phyloP scores from a whole-genome alignment of 1,140 invertebrate genomes.

The Sarcophaga bullata region DNA sequence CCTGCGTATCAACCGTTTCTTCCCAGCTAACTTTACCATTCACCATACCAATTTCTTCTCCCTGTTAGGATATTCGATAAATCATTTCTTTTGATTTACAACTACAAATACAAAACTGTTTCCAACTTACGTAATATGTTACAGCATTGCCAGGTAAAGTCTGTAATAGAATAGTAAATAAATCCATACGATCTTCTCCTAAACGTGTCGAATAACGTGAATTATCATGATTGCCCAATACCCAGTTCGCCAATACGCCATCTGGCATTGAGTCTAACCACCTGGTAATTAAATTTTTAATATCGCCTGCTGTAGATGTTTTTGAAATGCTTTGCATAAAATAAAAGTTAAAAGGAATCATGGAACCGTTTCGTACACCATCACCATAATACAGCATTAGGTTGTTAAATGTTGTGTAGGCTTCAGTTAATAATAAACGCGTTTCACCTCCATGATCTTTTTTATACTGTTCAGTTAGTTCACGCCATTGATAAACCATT shows the following conservation, averaged over 20 bases:
- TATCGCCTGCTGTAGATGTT: slow-evolving; percentile 68
- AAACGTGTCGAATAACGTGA: slow-evolving; percentile 71
- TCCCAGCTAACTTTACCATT: slow-evolving; percentile 69
- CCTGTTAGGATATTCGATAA: slow-evolving; percentile 64
- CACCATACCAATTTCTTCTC: slow-evolving; percentile 82
- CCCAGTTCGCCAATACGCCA: slow-evolving; percentile 69
- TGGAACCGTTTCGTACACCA: slow-evolving; percentile 68
- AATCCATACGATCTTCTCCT: slow-evolving; percentile 72
- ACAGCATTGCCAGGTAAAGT: slow-evolving; percentile 73
- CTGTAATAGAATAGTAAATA: slow-evolving; percentile 70
- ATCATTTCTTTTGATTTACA: background rate
- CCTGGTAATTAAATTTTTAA: slow-evolving; percentile 66
- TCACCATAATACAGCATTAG: slow-evolving; percentile 69
- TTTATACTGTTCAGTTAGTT: slow-evolving; percentile 66
- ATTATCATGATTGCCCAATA: slow-evolving; percentile 77
- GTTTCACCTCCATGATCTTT: slow-evolving; percentile 49
- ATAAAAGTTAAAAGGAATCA: slow-evolving; percentile 74
- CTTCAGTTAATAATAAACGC: slow-evolving; percentile 77
- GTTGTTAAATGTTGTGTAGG: slow-evolving; percentile 69
- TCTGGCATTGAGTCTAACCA: slow-evolving; percentile 70
- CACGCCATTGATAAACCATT: slow-evolving; percentile 69
- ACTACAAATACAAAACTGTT: slow-evolving; percentile 6
- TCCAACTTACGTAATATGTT: slow-evolving; percentile 70
- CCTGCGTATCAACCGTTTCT: slow-evolving; percentile 59
- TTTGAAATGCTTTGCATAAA: slow-evolving; percentile 68